These are phyloP conservation scores for Dryomyza anilis DNA, from an alignment of 2,888 invertebrate genomes.

Conservation along the genomic window DNA sequence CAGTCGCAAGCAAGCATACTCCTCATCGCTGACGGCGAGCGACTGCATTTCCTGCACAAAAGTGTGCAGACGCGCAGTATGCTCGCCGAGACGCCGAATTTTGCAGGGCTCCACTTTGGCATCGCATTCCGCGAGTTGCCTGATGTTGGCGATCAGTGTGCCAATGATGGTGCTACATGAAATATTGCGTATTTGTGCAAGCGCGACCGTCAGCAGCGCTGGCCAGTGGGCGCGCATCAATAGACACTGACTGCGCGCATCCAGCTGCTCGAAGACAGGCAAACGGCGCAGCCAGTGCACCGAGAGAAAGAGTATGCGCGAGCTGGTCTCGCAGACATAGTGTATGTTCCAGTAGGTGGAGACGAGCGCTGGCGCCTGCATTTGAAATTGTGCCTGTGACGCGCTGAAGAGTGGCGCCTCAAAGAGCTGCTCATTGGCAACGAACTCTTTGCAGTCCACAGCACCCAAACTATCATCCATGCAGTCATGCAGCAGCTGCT, in stretches of 20 bases:
- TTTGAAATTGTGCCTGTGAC: slow-evolving; percentile 73
- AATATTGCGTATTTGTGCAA: slow-evolving; percentile 87
- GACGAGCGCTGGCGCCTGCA: slow-evolving; percentile 78
- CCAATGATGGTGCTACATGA: slow-evolving; percentile 82
- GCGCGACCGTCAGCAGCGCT: slow-evolving; percentile 86
- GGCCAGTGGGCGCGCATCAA: slow-evolving; percentile 90
- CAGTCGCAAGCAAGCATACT: slow-evolving; percentile 87
- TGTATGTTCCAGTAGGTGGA: slow-evolving; percentile 91
- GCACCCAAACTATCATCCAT: slow-evolving; percentile 47
- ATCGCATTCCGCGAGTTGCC: slow-evolving; percentile 63
- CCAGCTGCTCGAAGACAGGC: slow-evolving; percentile 80
- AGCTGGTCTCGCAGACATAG: slow-evolving; percentile 94
- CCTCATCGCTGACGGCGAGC: slow-evolving; percentile 78
- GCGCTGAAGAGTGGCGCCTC: slow-evolving; percentile 73
- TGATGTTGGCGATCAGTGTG: slow-evolving; percentile 70
- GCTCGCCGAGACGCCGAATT: slow-evolving; percentile 77
- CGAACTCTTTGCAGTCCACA: slow-evolving; percentile 42
- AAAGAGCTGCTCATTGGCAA: slow-evolving; percentile 52
- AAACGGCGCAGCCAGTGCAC: slow-evolving; percentile 90
- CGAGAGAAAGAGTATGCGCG: slow-evolving; percentile 85
- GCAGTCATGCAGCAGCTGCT: slow-evolving; percentile 40
- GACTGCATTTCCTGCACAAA: slow-evolving; percentile 77
- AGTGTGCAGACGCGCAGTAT: slow-evolving; percentile 82
- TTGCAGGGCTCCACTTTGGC: slow-evolving; percentile 79
- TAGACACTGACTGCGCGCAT: slow-evolving; percentile 81